A percentile compares a stretch with the other conserved stretches of the same genome.
phyloP scores from a whole-genome alignment of 1,140 invertebrate species.

The Leucophenga varia region DNA sequence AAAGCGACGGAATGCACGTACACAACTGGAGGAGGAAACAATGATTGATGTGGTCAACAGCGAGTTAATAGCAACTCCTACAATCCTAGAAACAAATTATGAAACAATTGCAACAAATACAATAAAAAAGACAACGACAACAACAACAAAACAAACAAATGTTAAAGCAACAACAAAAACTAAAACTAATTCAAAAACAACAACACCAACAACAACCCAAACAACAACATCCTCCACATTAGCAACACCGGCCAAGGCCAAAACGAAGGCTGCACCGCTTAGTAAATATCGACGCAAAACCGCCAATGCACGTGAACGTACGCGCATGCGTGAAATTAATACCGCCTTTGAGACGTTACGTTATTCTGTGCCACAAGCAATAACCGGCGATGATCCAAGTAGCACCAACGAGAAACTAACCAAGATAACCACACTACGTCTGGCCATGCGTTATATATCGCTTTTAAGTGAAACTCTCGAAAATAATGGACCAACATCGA shows the following conservation, averaged over 20 bases:
- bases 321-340: constrained; percentile 86
- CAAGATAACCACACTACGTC: constrained; percentile 83
- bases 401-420: constrained; percentile 73
- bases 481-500: constrained; percentile 38
- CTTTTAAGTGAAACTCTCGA: constrained; percentile 60
- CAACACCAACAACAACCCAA: constrained; percentile 21
- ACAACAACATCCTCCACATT: constrained; percentile 32
- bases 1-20: constrained; percentile 21
- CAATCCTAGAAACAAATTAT: too few species aligned
- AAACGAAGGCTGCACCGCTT: constrained; percentile 75
- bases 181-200: constrained; percentile 5
- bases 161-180: constrained; percentile 10
- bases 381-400: constrained; percentile 49
- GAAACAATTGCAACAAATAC: constrained; percentile 1
- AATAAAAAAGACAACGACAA: background rate
- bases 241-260: constrained; percentile 53
- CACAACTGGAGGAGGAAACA: constrained; percentile 2
- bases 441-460: constrained; percentile 86
- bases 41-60: too few species aligned
- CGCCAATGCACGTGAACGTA: constrained; percentile 83
- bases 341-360: constrained; percentile 79
- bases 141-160: too few species aligned
- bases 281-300: constrained; percentile 88
- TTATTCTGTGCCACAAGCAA: constrained; percentile 68
- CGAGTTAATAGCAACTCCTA: too few species aligned